Evolutionary conservation across 2,888 invertebrate genomes (phyloP).

Genomic region (Melanchra persicariae): DNA sequence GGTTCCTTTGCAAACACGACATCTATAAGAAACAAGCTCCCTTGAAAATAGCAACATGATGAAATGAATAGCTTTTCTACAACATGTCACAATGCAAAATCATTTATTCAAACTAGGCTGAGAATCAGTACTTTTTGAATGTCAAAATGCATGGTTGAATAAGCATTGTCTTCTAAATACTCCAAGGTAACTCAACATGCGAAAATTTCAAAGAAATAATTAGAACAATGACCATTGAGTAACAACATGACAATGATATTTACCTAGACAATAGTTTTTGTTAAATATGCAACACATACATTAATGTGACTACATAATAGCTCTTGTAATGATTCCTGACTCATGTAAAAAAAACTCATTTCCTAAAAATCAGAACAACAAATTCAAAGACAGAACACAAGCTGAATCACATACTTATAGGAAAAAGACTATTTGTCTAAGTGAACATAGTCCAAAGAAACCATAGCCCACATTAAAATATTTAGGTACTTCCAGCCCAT

Average conservation of each 20-base stretch:
- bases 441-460: neutral
- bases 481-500: neutral
- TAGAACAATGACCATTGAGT: slow-evolving; percentile 6
- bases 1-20: no score
- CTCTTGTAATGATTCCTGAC: no score
- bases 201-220: neutral
- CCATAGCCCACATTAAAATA: neutral
- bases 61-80: no score
- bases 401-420: no score
- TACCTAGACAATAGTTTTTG: neutral
- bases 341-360: no score
- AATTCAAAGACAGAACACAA: no score
- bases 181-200: neutral
- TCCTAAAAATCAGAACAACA: no score
- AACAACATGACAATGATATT: slow-evolving; percentile 4
- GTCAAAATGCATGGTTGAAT: neutral
- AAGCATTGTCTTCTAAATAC: slow-evolving; percentile 11
- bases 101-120: neutral
- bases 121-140: neutral
- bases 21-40: no score
- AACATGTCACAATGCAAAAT: neutral
- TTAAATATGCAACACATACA: neutral
- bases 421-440: neutral
- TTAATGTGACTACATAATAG: no score
- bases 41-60: no score